Conservation (phyloP, 2,888 invertebrate genomes). For the Troides oblongomaculatus region DNA sequence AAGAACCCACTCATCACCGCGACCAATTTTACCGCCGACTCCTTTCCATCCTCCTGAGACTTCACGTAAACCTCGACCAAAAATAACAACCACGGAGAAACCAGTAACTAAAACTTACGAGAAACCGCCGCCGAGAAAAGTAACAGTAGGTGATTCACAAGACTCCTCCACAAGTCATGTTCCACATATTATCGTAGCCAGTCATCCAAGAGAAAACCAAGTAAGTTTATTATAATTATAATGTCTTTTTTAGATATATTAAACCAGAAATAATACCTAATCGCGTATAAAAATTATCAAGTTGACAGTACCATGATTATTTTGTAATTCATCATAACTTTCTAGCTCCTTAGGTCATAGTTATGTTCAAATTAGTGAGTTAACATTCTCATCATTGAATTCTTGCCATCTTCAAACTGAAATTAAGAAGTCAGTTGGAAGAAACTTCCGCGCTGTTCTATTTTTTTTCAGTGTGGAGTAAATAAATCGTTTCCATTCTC, state of each 20-base stretch:
- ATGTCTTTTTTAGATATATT: neutral
- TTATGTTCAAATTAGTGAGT: too few species aligned
- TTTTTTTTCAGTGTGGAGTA: too few species aligned
- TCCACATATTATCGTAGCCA: conserved; percentile 81
- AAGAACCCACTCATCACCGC: conserved; percentile 47
- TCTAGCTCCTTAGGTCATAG: too few species aligned
- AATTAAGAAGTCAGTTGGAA: too few species aligned
- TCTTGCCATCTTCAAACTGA: too few species aligned
- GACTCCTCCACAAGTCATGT: conserved; percentile 69
- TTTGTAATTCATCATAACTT: too few species aligned
- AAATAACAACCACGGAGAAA: conserved; percentile 60
- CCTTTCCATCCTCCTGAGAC: conserved; percentile 44
- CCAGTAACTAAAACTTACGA: conserved; percentile 69
- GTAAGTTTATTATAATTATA: conserved; percentile 55
- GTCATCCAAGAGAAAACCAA: conserved; percentile 91
- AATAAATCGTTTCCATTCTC: too few species aligned
- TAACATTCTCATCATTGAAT: too few species aligned
- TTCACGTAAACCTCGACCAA: conserved; percentile 57
- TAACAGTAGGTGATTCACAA: conserved; percentile 58
- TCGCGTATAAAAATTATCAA: too few species aligned
- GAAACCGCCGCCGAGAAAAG: conserved; percentile 57
- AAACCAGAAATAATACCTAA: too few species aligned
- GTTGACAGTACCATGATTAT: too few species aligned
- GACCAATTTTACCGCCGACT: conserved; percentile 44
- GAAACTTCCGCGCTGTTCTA: too few species aligned